Percentiles rank a stretch among this genome's conserved stretches.
These are phyloP conservation scores for Austrofundulus limnaeus DNA, from an alignment of 2,113 vertebrate species.

Conservation along the genomic window DNA sequence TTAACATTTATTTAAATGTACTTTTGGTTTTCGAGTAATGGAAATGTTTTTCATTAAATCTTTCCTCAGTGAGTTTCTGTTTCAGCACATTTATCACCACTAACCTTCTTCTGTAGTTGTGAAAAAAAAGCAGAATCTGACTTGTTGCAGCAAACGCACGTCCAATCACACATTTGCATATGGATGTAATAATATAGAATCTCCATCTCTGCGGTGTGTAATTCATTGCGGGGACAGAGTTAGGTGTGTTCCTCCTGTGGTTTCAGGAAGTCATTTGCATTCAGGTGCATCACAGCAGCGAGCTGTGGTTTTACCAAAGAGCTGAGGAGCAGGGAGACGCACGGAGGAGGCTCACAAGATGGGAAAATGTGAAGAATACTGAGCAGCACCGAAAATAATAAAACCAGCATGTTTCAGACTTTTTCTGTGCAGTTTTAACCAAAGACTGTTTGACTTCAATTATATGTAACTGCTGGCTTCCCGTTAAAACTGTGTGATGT, in stretches of 20 bases:
- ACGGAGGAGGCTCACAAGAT: slow-evolving; percentile 31
- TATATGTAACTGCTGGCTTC: not conserved
- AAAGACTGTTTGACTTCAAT: not conserved
- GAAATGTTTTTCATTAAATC: too few species aligned
- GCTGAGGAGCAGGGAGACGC: slow-evolving; percentile 43
- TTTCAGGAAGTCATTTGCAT: slow-evolving; percentile 56
- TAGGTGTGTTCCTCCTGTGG: slow-evolving; percentile 10
- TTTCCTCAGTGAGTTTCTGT: not conserved
- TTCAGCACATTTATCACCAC: not conserved
- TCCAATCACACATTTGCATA: not conserved
- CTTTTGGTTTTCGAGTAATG: too few species aligned
- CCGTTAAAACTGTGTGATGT: not conserved
- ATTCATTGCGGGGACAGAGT: slow-evolving; percentile 22
- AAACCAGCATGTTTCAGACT: too few species aligned
- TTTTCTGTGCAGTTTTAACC: not conserved
- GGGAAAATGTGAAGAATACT: slow-evolving; percentile 50
- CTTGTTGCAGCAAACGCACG: not conserved
- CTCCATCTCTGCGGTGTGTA: slow-evolving; percentile 8
- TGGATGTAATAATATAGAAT: not conserved
- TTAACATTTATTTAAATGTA: too few species aligned
- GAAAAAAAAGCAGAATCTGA: not conserved
- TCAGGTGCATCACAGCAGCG: slow-evolving; percentile 49
- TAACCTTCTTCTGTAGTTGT: not conserved
- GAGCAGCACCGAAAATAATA: slow-evolving; percentile 27
- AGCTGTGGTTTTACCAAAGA: slow-evolving; percentile 57